Evolutionary conservation across 2,888 invertebrate genomes (phyloP).

Genomic region (Zeuzera pyrina): DNA sequence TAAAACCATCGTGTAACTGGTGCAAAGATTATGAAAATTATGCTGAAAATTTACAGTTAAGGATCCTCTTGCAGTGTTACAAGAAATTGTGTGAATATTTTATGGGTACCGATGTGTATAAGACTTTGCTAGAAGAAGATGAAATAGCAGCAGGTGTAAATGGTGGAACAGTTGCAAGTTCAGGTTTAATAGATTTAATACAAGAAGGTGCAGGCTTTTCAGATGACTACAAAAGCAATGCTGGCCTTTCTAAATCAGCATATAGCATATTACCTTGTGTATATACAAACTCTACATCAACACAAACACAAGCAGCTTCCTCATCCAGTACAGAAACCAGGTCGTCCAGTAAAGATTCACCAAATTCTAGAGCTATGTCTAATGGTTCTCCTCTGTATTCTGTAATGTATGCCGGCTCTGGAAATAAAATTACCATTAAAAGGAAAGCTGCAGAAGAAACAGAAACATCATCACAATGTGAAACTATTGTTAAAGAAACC

Average conservation of each 20-base stretch:
- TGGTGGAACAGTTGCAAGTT: constrained; percentile 65
- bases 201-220: constrained; percentile 85
- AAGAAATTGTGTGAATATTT: constrained; percentile 91
- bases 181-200: constrained; percentile 81
- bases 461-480: constrained; percentile 46
- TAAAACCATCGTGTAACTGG: constrained; percentile 88
- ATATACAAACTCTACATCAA: constrained; percentile 76
- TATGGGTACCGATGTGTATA: constrained; percentile 80
- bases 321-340: constrained; percentile 43
- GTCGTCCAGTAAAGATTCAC: constrained; percentile 45
- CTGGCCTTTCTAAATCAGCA: constrained; percentile 81
- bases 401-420: constrained; percentile 84
- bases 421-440: constrained; percentile 88
- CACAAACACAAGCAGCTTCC: constrained; percentile 52
- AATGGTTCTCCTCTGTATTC: constrained; percentile 76
- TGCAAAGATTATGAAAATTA: constrained; percentile 89
- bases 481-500: constrained; percentile 46
- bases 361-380: constrained; percentile 49
- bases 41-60: constrained; percentile 85
- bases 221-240: constrained; percentile 82
- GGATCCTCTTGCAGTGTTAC: constrained; percentile 89
- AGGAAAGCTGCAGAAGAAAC: constrained; percentile 78
- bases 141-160: constrained; percentile 64
- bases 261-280: constrained; percentile 83
- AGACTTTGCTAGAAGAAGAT: constrained; percentile 70